Base-by-base conservation (phyloP, 1,140 invertebrate genomes). In the Heliconius hewitsoni region DNA sequence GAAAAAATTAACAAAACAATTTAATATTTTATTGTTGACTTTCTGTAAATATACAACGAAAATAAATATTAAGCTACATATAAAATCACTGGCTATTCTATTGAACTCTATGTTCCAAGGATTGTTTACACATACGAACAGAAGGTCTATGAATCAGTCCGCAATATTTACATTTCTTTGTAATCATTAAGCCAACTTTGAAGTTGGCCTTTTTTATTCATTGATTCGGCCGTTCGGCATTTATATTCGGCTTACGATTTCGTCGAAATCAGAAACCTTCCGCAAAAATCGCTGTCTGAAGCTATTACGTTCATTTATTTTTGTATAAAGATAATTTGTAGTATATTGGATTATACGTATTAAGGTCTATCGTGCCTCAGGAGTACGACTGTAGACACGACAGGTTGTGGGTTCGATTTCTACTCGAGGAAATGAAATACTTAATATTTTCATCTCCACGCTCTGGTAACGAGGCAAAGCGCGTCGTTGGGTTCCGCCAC, bases 111-210 rank as follows among this genome's bases (percentile, higher is more conserved):
- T 66, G 60, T 66, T 66, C 60, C 60, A 30, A 27, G 27, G 23
- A 84, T 85, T 89, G 86, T 91, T 91, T 91, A 90, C 86, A 74
- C 83, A 85, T 84, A 83, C 82, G 84, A 83, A 82, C 85, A 84
- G 85, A 81, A 83, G 84, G 81, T 79, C 70, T 60, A 80, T 90
- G 89, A 91, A 84, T 91, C 90, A 89, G 76, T 76, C 66, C 74
- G 81, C 57, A 76, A 55, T 88, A 84, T 90, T 89, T 90, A 89
- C 78, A 82, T 84, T 80, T 81, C 81, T 81, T 80, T 73, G 80
- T 77, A 82, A 77, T 83, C 79, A 81, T 80, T 82, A 84, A 74
- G 80, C 84, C 82, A 82, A 82, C 80, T 85, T 83, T 85, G 79
- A 88, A 83, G 84, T 85, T 78, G 74, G 78, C 73, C 78, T 80